A percentile compares a stretch with the other conserved stretches of the same genome.
phyloP scores from a whole-genome alignment of 1,140 invertebrate species.

The Hylyphantes graminicola region DNA sequence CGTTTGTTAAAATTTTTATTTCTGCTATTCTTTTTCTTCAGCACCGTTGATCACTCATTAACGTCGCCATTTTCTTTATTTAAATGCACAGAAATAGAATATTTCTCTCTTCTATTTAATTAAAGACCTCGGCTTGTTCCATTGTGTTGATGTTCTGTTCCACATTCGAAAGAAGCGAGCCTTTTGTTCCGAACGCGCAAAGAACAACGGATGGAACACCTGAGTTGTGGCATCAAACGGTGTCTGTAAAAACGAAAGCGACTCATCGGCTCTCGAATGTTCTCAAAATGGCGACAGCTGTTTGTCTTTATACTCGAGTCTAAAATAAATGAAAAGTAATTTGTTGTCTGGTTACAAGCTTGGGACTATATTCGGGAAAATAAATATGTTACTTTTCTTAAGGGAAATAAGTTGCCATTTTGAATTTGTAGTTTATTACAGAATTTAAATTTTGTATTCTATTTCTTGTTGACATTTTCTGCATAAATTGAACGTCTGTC shows the following conservation, averaged over 20 bases:
- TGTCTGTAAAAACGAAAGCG: slow-evolving; percentile 7
- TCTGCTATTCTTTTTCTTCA: too few species aligned
- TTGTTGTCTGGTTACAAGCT: neutral
- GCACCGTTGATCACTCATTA: too few species aligned
- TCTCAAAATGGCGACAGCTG: neutral
- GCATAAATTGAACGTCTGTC: too few species aligned
- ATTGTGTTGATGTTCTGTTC: slow-evolving; percentile 12
- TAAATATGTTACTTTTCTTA: too few species aligned
- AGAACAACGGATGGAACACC: slow-evolving; percentile 25
- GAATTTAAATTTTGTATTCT: too few species aligned
- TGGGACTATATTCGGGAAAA: neutral
- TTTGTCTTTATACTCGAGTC: neutral
- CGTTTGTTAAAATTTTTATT: too few species aligned
- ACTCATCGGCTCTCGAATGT: neutral
- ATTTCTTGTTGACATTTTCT: too few species aligned
- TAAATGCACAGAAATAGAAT: slow-evolving; percentile 22
- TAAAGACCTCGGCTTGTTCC: slow-evolving; percentile 5
- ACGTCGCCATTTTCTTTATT: slow-evolving; percentile 11
- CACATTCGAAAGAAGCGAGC: slow-evolving; percentile 12
- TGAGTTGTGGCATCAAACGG: slow-evolving; percentile 33
- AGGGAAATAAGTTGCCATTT: too few species aligned
- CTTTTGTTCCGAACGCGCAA: slow-evolving; percentile 4
- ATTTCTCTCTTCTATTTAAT: slow-evolving; percentile 11
- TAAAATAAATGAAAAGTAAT: neutral
- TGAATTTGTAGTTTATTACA: too few species aligned